These are phyloP conservation scores for Drosophila fuyamai DNA, from an alignment of 1,140 invertebrate genomes.

Conservation along the genomic window DNA sequence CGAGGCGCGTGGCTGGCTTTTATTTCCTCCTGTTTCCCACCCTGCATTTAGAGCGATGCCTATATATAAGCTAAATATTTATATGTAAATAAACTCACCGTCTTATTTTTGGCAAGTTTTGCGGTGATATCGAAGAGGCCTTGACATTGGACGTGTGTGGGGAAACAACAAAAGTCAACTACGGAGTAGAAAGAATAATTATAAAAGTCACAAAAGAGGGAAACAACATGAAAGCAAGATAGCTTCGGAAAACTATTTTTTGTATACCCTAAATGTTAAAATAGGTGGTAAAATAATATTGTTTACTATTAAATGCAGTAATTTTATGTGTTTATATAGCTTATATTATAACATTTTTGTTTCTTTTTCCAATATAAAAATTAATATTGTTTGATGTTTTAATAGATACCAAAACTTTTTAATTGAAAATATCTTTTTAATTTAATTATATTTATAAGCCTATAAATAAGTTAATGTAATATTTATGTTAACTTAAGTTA, in stretches of 20 bases:
- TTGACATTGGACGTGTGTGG: constrained; percentile 67
- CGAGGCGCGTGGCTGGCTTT: constrained; percentile 29
- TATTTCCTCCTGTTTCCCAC: constrained; percentile 11
- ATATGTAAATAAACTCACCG: constrained; percentile 37
- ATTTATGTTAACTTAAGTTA: no score
- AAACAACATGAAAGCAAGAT: neutral
- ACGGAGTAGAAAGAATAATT: constrained; percentile 23
- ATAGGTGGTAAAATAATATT: neutral
- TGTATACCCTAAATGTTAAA: neutral
- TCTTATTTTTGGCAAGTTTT: constrained; percentile 36
- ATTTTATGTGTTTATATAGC: no score
- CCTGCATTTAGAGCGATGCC: constrained; percentile 9
- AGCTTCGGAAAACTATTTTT: neutral
- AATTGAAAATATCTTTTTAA: no score
- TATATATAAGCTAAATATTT: constrained; percentile 40
- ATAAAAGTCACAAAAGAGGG: constrained; percentile 15
- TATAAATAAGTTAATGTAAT: no score
- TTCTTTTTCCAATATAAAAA: no score
- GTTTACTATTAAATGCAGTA: neutral
- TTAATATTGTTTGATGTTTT: no score
- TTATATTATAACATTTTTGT: no score
- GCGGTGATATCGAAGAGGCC: constrained; percentile 23
- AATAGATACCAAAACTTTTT: no score
- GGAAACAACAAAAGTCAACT: constrained; percentile 23
- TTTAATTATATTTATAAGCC: no score